Evolutionary conservation across 2,888 invertebrate genomes (phyloP).

Genomic region (Leptinotarsa peninsularis): DNA sequence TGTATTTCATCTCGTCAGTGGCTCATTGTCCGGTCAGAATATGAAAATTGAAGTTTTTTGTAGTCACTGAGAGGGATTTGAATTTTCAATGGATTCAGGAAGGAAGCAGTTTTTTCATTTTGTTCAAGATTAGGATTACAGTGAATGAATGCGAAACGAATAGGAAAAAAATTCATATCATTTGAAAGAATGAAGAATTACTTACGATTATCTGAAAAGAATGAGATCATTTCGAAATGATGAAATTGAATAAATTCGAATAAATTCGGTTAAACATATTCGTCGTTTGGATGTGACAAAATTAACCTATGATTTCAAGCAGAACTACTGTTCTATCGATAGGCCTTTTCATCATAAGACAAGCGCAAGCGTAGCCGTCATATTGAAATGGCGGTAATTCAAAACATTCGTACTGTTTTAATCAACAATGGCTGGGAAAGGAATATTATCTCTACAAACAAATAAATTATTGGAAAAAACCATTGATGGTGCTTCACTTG

Average conservation of each 20-base stretch:
- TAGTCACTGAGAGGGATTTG: neutral
- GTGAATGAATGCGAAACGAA: neutral
- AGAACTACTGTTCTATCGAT: no score
- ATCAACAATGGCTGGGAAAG: no score
- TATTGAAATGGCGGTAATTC: no score
- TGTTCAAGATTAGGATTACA: neutral
- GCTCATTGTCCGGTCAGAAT: constrained; percentile 3
- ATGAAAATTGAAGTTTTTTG: constrained; percentile 7
- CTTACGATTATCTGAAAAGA: neutral
- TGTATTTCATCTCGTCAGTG: constrained; percentile 5
- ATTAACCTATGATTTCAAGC: no score
- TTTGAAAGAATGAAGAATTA: neutral
- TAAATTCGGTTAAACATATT: no score
- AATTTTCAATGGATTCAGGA: neutral
- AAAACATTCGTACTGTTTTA: no score
- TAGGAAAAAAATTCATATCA: neutral
- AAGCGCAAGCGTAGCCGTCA: no score
- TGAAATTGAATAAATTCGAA: neutral
- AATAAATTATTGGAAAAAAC: no score
- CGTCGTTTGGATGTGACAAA: no score
- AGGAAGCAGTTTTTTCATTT: neutral
- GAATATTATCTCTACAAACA: no score
- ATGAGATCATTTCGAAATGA: neutral
- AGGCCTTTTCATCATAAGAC: no score
- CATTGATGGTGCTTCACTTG: no score